Evolutionary conservation across 2,113 vertebrate species (phyloP).

Genomic region (Abramis brama): DNA sequence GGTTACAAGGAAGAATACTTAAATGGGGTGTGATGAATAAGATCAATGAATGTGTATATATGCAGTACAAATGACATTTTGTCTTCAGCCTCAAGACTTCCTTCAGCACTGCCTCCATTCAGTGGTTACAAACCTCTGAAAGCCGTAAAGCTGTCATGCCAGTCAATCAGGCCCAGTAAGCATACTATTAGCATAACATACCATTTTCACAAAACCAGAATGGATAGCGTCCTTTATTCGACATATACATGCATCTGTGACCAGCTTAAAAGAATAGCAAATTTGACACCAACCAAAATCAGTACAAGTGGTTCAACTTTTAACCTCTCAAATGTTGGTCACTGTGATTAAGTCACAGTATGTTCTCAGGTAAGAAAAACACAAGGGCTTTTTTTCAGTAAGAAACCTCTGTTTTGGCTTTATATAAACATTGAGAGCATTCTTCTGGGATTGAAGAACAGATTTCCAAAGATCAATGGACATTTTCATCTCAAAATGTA

Average conservation of each 20-base stretch:
- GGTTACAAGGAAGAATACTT: neutral
- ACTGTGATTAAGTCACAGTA: neutral
- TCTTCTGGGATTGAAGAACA: neutral
- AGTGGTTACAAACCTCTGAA: neutral
- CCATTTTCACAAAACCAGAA: neutral
- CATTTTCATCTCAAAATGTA: neutral
- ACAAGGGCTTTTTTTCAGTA: neutral
- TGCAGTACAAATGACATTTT: neutral
- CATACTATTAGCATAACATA: neutral
- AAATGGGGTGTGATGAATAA: neutral
- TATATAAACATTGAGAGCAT: neutral
- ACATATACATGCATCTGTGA: neutral
- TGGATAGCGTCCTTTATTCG: neutral
- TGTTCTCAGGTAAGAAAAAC: neutral
- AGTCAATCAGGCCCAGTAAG: neutral
- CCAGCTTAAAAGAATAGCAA: neutral
- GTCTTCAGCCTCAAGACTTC: neutral
- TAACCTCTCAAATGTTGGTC: neutral
- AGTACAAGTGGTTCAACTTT: neutral
- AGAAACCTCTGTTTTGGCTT: no score
- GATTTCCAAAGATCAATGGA: no score
- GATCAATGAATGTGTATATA: neutral
- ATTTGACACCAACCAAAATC: neutral
- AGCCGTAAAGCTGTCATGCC: neutral
- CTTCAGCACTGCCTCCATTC: neutral